phyloP scores from a whole-genome alignment of 2,888 invertebrate genomes.

The Stenichneumon culpator region DNA sequence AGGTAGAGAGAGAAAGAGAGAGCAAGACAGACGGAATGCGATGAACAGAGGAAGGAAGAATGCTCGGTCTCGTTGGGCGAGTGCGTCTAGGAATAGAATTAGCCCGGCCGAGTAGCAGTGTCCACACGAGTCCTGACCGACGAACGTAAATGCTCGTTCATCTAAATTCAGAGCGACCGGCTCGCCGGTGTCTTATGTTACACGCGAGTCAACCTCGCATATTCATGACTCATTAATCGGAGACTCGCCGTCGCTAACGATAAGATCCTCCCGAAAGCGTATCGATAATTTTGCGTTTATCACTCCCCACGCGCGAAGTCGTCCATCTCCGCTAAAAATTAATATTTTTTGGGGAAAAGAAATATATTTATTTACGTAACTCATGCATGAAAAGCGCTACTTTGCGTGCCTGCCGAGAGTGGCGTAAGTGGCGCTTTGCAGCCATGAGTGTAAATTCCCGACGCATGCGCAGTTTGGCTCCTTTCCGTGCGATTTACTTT shows the following conservation, averaged over 20 bases:
- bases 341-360: too few species aligned
- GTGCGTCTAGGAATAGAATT: constrained; percentile 72
- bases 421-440: too few species aligned
- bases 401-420: too few species aligned
- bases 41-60: constrained; percentile 61
- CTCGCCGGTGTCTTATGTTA: constrained; percentile 71
- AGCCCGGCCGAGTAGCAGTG: constrained; percentile 66
- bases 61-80: constrained; percentile 58
- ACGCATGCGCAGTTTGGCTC: too few species aligned
- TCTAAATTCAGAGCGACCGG: constrained; percentile 73
- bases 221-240: constrained; percentile 72
- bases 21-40: constrained; percentile 40
- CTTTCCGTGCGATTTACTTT: too few species aligned
- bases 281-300: constrained; percentile 42
- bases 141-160: constrained; percentile 69
- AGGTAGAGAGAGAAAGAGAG: not conserved
- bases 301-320: not conserved
- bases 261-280: constrained; percentile 39
- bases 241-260: constrained; percentile 44
- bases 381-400: too few species aligned
- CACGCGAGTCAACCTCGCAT: constrained; percentile 62
- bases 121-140: constrained; percentile 67
- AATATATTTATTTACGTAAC: too few species aligned
- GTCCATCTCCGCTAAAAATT: not conserved
- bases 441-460: too few species aligned